Evolutionary conservation across 1,140 invertebrate genomes (phyloP).

Genomic region (Drosophila pectinifera): DNA sequence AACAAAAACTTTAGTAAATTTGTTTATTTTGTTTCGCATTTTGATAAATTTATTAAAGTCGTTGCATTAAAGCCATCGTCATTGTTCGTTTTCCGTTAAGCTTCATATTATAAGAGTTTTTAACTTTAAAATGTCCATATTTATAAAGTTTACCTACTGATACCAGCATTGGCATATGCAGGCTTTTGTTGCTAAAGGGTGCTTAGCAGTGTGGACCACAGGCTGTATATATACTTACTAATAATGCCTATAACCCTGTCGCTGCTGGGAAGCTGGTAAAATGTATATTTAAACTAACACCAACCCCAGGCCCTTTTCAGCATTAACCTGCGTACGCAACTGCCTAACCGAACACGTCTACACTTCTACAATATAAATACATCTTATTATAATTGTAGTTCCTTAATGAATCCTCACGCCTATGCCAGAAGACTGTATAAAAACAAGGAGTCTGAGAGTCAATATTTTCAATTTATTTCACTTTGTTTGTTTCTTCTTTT

Average conservation of each 20-base stretch:
- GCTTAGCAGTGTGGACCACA: background rate
- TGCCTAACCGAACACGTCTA: conserved; percentile 21
- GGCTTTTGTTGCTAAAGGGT: conserved; percentile 2
- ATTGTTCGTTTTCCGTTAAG: conserved; percentile 49
- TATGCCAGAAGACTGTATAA: conserved; percentile 1
- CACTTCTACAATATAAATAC: conserved; percentile 14
- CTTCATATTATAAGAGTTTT: conserved; percentile 27
- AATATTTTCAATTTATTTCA: background rate
- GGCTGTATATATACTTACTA: background rate
- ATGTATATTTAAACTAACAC: background rate
- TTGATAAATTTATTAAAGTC: conserved; percentile 65
- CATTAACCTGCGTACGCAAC: conserved; percentile 13
- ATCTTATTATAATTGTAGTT: conserved; percentile 21
- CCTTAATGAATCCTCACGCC: background rate
- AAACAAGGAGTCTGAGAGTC: conserved; percentile 1
- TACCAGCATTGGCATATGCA: conserved; percentile 18
- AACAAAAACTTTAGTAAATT: conserved; percentile 64
- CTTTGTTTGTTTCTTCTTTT: background rate
- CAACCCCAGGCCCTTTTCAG: background rate
- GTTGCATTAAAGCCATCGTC: conserved; percentile 52
- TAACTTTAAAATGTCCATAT: conserved; percentile 17
- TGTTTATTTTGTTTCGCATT: conserved; percentile 65
- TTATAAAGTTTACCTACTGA: conserved; percentile 22
- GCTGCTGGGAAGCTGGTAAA: background rate
- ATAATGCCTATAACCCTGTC: background rate